A percentile compares a stretch with the other conserved stretches of the same genome.
These are phyloP conservation scores for Trematomus loennbergii DNA, from an alignment of 2,113 vertebrate genomes.

Conservation along the genomic window DNA sequence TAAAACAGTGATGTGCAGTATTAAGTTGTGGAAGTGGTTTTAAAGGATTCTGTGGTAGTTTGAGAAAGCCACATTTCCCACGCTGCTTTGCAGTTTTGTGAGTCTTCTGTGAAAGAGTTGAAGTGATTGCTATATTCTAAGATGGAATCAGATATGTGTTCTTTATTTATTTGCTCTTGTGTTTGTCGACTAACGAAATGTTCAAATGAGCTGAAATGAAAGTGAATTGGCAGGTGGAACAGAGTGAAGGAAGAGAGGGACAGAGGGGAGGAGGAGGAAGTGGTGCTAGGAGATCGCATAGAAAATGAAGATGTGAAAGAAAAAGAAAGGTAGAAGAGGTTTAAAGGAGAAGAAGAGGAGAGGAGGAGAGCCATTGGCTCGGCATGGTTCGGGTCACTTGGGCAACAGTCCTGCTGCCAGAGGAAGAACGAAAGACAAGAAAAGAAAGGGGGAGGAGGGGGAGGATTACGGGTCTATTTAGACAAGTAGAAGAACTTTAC, in stretches of 20 bases:
- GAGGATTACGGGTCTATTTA: slow-evolving; percentile 39
- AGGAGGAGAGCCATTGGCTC: slow-evolving; percentile 72
- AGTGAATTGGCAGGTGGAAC: neutral
- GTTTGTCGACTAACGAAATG: too few species aligned
- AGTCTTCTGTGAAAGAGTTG: neutral
- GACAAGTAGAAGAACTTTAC: neutral
- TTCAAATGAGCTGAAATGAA: too few species aligned
- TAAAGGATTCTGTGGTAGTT: too few species aligned
- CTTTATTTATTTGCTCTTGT: too few species aligned
- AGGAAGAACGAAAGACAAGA: slow-evolving; percentile 42
- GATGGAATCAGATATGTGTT: neutral
- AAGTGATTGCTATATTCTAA: neutral
- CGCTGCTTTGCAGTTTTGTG: neutral
- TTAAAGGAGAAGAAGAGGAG: neutral
- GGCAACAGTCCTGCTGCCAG: slow-evolving; percentile 71
- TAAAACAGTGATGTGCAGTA: too few species aligned
- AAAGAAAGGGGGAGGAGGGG: neutral
- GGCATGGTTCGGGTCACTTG: slow-evolving; percentile 68
- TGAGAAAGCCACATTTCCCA: neutral
- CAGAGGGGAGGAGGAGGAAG: neutral
- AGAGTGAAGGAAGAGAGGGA: slow-evolving; percentile 20
- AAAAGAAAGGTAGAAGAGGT: neutral
- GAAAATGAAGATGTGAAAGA: neutral
- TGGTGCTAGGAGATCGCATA: neutral
- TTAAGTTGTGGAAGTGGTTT: too few species aligned